Conservation (phyloP, 2,888 invertebrate genomes). For the Netelia inedita region DNA sequence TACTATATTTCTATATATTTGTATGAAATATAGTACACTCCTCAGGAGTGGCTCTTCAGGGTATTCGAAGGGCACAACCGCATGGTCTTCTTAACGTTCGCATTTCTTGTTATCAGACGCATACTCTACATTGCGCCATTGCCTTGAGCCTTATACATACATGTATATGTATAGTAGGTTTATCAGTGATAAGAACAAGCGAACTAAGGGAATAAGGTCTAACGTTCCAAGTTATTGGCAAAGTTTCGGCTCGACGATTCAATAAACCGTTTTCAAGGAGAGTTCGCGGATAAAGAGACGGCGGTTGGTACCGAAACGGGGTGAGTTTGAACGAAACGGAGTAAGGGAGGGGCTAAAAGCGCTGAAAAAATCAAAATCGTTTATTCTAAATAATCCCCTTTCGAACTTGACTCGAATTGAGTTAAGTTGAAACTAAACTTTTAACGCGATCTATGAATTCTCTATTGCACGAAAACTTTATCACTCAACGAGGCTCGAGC, state of each 20-base stretch:
- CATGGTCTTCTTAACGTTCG: conserved; percentile 39
- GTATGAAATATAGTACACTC: conserved; percentile 4
- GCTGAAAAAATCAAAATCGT: too few relatives aligned
- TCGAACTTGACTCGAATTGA: too few relatives aligned
- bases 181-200: conserved; percentile 44
- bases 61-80: conserved; percentile 10
- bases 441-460: too few relatives aligned
- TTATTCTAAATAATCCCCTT: too few relatives aligned
- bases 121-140: conserved; percentile 45
- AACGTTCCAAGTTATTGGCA: conserved; percentile 16
- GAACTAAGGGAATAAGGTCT: neutral
- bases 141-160: conserved; percentile 49
- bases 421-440: too few relatives aligned
- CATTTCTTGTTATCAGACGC: conserved; percentile 59
- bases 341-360: neutral
- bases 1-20: conserved; percentile 20
- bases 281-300: conserved; percentile 9
- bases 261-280: conserved; percentile 23
- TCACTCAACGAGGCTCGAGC: too few relatives aligned
- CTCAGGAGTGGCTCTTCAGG: conserved; percentile 3
- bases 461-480: too few relatives aligned
- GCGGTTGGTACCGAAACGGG: neutral
- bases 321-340: neutral
- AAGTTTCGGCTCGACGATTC: conserved; percentile 34
- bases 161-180: neutral